Evolutionary conservation across 2,797 vertebrate genomes (phyloP), one percentile per base, ranked within the genome.

Genomic region (Sebastolobus altivelis): DNA sequence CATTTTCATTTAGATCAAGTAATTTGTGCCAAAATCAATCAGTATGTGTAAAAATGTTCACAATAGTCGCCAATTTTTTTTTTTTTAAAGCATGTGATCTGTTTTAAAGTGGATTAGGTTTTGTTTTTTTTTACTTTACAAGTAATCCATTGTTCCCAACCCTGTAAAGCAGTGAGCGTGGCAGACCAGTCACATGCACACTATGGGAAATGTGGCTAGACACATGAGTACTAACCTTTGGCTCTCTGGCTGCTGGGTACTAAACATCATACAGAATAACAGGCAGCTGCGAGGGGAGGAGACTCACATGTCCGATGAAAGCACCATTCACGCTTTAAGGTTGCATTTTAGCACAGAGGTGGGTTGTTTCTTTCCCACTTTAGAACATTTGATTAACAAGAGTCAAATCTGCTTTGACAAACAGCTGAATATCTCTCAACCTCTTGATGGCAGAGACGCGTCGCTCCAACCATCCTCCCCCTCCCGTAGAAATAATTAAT

Each of bases 111-210:
- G 72, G 61, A 67, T 87, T 82, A 72, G 5, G 1, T 76, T 70
- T 62, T 81, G 65, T 70, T 61, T 70, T 58, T 40, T 55, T 49
- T 46, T 12, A 81, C 75, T 75, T 62, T 22, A 87, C 75, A 88
- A 90, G 80, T 79, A 81, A 87, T 82, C 82, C 82, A 68, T 81
- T 92, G 87, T 93, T 92, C 91, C 92, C 93, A 92, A 91, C 92
- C 92, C 89, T 89, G 88, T 81, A 72, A 93, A 94, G 89, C 90
- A 76, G 88, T 89, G 93, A 92, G 82, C 70, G 78, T 88, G 86
- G 89, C 90, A 83, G 89, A 92, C 84, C 90, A 89, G 90, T 93
- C 92, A 93, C 93, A 93, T 89, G 89, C 93, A 92, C 87, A 80
- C 77, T 70, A 90, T 81, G 87, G 88, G 85, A 86, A 86, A 94